Conservation (phyloP, 2,888 invertebrate species). For the Linnaemya tessellans region DNA sequence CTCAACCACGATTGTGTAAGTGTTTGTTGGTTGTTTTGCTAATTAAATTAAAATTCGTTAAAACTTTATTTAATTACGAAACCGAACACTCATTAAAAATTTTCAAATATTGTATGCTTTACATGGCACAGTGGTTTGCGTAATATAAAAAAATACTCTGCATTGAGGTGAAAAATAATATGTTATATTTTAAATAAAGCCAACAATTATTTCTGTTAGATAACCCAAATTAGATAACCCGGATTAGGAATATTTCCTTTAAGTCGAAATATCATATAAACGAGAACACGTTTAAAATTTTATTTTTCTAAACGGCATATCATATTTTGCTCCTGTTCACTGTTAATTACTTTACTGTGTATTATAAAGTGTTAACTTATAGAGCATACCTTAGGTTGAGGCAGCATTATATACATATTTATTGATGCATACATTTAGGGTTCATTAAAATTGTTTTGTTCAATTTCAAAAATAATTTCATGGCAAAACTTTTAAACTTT, state of each 20-base stretch:
- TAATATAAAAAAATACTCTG: too few species aligned
- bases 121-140: slow-evolving; percentile 26
- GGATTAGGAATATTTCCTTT: too few species aligned
- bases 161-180: too few species aligned
- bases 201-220: too few species aligned
- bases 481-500: slow-evolving; percentile 28
- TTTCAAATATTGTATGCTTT: slow-evolving; percentile 25
- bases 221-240: too few species aligned
- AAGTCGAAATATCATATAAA: too few species aligned
- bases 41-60: slow-evolving; percentile 62
- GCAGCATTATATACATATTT: slow-evolving; percentile 31
- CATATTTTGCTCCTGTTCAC: not conserved
- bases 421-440: slow-evolving; percentile 50
- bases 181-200: too few species aligned
- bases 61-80: slow-evolving; percentile 62
- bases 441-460: slow-evolving; percentile 52
- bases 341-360: not conserved
- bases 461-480: slow-evolving; percentile 12
- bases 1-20: slow-evolving; percentile 41
- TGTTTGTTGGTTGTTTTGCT: slow-evolving; percentile 41
- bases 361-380: slow-evolving; percentile 34
- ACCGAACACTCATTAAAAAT: slow-evolving; percentile 46
- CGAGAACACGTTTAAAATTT: too few species aligned
- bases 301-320: too few species aligned
- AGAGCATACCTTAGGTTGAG: slow-evolving; percentile 36